Evolutionary conservation across 2,888 invertebrate genomes (phyloP).

Genomic region (Entomobrya multifasciata): DNA sequence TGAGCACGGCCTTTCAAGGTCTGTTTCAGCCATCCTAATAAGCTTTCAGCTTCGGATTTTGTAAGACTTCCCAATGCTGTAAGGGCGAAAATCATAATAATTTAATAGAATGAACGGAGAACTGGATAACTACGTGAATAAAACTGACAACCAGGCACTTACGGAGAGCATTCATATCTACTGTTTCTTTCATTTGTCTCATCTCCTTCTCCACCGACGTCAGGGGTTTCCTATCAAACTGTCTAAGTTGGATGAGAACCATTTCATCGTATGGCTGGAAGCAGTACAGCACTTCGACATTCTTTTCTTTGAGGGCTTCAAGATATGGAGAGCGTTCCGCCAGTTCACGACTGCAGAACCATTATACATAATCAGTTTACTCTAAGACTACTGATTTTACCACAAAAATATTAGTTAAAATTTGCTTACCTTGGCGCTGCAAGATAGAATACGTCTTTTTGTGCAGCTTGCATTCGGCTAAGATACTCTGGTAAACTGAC

Average conservation of each 20-base stretch:
- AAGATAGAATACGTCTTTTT: slow-evolving; percentile 94
- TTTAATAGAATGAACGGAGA: slow-evolving; percentile 9
- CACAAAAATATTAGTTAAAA: neutral
- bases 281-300: slow-evolving; percentile 96
- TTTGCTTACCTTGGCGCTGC: slow-evolving; percentile 92
- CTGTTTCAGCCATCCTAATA: slow-evolving; percentile 90
- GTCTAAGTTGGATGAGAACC: slow-evolving; percentile 92
- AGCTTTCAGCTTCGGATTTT: slow-evolving; percentile 88
- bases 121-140: neutral
- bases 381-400: too few relatives aligned
- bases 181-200: slow-evolving; percentile 86
- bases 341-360: slow-evolving; percentile 90
- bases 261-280: slow-evolving; percentile 99
- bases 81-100: too few relatives aligned
- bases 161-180: slow-evolving; percentile 86
- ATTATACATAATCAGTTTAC: too few relatives aligned
- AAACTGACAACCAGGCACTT: slow-evolving; percentile 72
- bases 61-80: slow-evolving; percentile 87
- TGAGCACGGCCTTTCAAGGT: slow-evolving; percentile 90
- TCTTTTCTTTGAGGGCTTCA: slow-evolving; percentile 93
- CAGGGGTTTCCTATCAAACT: slow-evolving; percentile 89
- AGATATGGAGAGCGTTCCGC: slow-evolving; percentile 97
- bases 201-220: slow-evolving; percentile 97
- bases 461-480: slow-evolving; percentile 88
- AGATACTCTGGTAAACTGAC: slow-evolving; percentile 92